Percentiles rank a stretch among this genome's conserved stretches.
These are phyloP conservation scores for Poecilia velifera DNA, from an alignment of 2,797 vertebrate species.

Conservation along the genomic window DNA sequence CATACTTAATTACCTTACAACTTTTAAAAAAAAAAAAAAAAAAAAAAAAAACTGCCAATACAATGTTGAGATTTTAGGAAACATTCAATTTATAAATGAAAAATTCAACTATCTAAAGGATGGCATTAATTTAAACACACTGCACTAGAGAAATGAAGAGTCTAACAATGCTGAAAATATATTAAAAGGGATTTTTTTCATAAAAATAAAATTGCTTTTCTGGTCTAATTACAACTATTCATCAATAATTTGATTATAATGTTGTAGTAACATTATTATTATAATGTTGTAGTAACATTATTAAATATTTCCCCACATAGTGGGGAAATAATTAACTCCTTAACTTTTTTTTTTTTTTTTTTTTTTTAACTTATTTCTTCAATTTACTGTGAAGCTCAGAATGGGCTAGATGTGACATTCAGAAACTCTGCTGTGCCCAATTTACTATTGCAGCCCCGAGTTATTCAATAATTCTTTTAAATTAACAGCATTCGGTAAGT, in stretches of 20 bases:
- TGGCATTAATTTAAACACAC: neutral
- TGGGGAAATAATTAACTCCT: neutral
- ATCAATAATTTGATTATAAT: neutral
- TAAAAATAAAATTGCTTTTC: neutral
- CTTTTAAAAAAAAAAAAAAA: too few species aligned
- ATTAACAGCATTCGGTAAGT: slow-evolving; percentile 14
- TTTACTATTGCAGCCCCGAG: slow-evolving; percentile 25
- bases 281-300: too few species aligned
- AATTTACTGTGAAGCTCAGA: neutral
- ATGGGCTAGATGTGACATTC: slow-evolving; percentile 10
- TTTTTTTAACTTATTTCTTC: neutral
- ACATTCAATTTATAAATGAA: too few species aligned
- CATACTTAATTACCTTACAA: too few species aligned
- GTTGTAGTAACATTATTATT: too few species aligned
- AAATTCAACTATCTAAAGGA: neutral
- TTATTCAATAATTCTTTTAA: slow-evolving; percentile 19
- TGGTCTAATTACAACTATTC: neutral
- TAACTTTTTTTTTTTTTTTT: neutral
- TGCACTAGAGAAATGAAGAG: too few species aligned
- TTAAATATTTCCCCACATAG: too few species aligned
- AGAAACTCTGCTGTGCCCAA: slow-evolving; percentile 3
- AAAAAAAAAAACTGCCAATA: too few species aligned
- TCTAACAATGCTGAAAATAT: too few species aligned
- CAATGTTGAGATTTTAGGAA: too few species aligned
- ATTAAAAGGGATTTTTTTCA: neutral